Percentiles rank a stretch among this genome's conserved stretches.
Conservation (phyloP, 2,113 vertebrate genomes). For the Rhodinocichla rosea region DNA sequence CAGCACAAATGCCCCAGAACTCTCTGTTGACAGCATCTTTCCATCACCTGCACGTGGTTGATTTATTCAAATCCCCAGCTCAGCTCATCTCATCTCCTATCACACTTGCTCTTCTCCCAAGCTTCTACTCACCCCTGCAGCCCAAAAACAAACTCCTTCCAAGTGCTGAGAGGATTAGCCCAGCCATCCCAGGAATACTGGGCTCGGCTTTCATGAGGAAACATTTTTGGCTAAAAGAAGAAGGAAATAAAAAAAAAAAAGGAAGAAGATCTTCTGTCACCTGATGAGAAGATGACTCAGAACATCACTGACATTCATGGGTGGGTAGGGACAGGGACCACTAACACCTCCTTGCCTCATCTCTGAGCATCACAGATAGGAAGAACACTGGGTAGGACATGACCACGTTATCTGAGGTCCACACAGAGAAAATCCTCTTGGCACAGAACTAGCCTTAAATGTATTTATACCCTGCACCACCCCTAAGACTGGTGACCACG, state of each 20-base stretch:
- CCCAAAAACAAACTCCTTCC: not conserved
- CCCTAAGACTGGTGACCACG: not conserved
- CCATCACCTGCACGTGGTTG: accelerated
- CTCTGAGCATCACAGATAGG: not conserved
- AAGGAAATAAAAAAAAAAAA: not conserved
- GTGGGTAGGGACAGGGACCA: not conserved
- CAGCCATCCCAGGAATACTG: not conserved
- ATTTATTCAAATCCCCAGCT: not conserved
- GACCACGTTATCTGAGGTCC: accelerated
- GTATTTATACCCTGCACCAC: not conserved
- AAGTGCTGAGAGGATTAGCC: not conserved
- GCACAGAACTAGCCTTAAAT: not conserved
- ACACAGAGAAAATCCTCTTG: not conserved
- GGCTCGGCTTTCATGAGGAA: not conserved
- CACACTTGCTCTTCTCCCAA: not conserved
- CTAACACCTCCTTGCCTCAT: not conserved
- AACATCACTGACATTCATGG: not conserved
- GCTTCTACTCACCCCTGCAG: not conserved
- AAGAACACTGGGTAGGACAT: accelerated
- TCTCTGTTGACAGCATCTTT: not conserved
- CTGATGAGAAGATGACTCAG: conserved; percentile 26
- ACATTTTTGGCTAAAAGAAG: not conserved
- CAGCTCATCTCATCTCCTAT: not conserved
- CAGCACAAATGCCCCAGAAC: not conserved
- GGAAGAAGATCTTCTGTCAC: not conserved